Percentiles rank a stretch among this genome's conserved stretches.
phyloP scores from a whole-genome alignment of 2,797 vertebrate genomes.

The Hirundo rustica region DNA sequence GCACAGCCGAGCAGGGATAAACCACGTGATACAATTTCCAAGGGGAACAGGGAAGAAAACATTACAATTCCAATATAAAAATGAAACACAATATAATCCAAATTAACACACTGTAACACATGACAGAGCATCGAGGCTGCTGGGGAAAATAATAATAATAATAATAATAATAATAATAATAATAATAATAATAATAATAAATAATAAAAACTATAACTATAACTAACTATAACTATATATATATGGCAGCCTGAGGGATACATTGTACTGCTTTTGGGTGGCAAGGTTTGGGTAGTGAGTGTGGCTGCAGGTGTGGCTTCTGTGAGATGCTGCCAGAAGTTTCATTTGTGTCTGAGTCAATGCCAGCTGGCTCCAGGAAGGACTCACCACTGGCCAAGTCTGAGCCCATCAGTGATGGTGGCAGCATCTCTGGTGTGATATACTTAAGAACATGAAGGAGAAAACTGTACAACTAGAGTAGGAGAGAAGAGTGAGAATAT shows the following conservation, averaged over 20 bases:
- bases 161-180: too few relatives aligned
- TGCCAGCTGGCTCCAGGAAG: background rate
- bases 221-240: too few relatives aligned
- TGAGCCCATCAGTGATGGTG: background rate
- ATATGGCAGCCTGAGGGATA: background rate
- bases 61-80: too few relatives aligned
- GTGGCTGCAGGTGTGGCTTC: too few relatives aligned
- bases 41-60: too few relatives aligned
- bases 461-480: background rate
- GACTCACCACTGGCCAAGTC: background rate
- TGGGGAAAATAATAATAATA: background rate
- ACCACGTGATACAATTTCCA: too few relatives aligned
- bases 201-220: too few relatives aligned
- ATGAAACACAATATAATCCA: too few relatives aligned
- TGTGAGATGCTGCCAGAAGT: background rate
- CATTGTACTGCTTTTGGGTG: background rate
- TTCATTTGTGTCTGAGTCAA: background rate
- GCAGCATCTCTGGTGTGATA: background rate
- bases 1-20: too few relatives aligned
- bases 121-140: background rate
- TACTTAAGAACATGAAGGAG: background rate
- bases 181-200: too few relatives aligned
- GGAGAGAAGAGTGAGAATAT: background rate
- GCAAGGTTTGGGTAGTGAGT: background rate
- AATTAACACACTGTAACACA: too few relatives aligned